Conservation (phyloP, 1,140 invertebrate genomes). For the Heliconius eleuchia region DNA sequence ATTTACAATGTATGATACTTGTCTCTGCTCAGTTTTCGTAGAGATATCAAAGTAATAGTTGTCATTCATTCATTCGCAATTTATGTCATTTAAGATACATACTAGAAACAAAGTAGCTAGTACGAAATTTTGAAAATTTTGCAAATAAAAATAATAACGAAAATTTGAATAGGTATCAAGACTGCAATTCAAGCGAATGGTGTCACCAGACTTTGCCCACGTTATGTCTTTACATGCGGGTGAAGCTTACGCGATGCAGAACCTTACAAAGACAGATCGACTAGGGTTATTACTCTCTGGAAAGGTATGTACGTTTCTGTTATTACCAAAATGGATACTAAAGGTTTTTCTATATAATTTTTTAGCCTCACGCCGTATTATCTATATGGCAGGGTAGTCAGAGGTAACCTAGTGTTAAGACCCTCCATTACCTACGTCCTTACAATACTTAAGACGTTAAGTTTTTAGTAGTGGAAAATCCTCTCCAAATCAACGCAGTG, state of each 20-base stretch:
- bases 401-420: too few relatives aligned
- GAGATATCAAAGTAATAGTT: too few relatives aligned
- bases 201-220: constrained; percentile 90
- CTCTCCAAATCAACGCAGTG: too few relatives aligned
- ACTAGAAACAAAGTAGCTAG: not conserved
- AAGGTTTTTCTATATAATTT: not conserved
- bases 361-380: too few relatives aligned
- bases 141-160: not conserved
- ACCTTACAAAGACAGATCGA: constrained; percentile 91
- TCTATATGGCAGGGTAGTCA: too few relatives aligned
- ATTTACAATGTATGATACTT: too few relatives aligned
- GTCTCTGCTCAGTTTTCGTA: too few relatives aligned
- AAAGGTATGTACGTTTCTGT: constrained; percentile 79
- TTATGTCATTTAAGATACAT: not conserved
- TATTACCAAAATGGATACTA: not conserved
- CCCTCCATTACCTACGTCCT: too few relatives aligned
- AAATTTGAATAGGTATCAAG: constrained; percentile 84
- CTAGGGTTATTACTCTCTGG: constrained; percentile 89
- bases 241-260: constrained; percentile 94
- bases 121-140: not conserved
- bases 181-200: constrained; percentile 90
- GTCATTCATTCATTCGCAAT: too few relatives aligned
- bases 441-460: too few relatives aligned
- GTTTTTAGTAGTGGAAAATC: too few relatives aligned
- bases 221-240: constrained; percentile 92